A percentile compares a stretch with the other conserved stretches of the same genome.
Evolutionary conservation across 2,113 vertebrate species (phyloP).

Genomic region (Sus scrofa): DNA sequence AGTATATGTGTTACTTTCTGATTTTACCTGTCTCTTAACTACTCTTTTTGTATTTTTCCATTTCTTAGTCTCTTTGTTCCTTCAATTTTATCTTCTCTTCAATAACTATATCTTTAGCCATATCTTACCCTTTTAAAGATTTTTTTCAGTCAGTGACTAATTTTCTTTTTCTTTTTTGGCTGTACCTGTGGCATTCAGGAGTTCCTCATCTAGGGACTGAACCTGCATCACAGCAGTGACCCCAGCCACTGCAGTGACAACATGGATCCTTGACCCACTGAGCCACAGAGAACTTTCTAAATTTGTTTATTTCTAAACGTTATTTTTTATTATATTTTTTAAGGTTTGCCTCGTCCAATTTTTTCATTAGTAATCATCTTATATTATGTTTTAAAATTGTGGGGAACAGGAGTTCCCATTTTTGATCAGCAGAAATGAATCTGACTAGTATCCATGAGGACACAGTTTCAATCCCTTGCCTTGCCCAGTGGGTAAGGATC

Average conservation of each 20-base stretch:
- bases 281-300: not conserved
- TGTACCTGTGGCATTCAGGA: no score
- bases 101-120: not conserved
- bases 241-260: no score
- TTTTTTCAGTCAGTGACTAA: not conserved
- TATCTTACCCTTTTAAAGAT: not conserved
- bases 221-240: no score
- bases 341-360: not conserved
- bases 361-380: constrained; percentile 12
- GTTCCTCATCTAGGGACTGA: no score
- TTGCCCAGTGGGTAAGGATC: no score
- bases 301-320: not conserved
- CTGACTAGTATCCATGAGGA: no score
- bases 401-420: not conserved
- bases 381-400: not conserved
- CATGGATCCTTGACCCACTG: no score
- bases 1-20: not conserved
- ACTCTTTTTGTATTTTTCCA: not conserved
- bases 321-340: not conserved
- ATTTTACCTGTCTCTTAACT: not conserved
- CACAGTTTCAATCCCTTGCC: no score
- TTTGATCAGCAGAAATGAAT: no score
- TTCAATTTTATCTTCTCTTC: constrained; percentile 44
- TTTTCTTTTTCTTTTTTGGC: not conserved
- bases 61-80: not conserved